Conservation (phyloP, 2,113 vertebrate species). For the Brachirus orientalis region DNA sequence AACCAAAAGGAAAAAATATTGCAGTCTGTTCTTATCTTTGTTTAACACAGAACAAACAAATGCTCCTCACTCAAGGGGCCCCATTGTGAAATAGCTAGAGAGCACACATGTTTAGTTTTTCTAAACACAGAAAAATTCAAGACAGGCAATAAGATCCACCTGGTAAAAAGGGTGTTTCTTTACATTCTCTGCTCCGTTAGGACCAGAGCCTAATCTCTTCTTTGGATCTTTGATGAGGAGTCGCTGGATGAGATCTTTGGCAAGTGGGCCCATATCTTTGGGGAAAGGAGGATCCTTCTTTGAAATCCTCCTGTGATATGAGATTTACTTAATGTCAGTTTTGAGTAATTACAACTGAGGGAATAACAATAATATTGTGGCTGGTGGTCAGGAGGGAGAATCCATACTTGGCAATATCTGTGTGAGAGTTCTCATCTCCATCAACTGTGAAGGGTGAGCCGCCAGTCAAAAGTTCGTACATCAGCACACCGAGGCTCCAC, state of each 20-base stretch:
- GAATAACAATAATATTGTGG: neutral
- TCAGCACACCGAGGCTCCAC: constrained; percentile 98
- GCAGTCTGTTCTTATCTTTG: neutral
- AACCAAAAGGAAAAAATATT: constrained; percentile 1
- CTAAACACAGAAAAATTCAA: constrained; percentile 21
- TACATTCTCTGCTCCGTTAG: constrained; percentile 88
- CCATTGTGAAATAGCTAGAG: neutral
- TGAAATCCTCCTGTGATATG: constrained; percentile 89
- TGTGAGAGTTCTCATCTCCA: constrained; percentile 96
- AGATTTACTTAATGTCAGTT: constrained; percentile 27
- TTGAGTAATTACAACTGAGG: neutral
- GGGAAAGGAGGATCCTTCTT: constrained; percentile 97
- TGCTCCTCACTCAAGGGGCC: neutral
- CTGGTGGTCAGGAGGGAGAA: constrained; percentile 1
- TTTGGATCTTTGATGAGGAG: constrained; percentile 95
- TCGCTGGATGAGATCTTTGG: constrained; percentile 92
- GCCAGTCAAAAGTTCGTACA: constrained; percentile 97
- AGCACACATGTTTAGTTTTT: constrained; percentile 9
- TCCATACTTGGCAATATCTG: constrained; percentile 95
- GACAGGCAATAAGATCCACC: constrained; percentile 73
- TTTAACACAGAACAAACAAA: constrained; percentile 10
- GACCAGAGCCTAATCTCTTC: constrained; percentile 92
- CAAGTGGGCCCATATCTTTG: constrained; percentile 89
- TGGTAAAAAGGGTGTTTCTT: constrained; percentile 97
- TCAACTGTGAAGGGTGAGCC: constrained; percentile 98